Percentiles rank a stretch among this genome's conserved stretches.
These are phyloP conservation scores for Epinotia demarniana DNA, from an alignment of 2,888 invertebrate species.

Conservation along the genomic window DNA sequence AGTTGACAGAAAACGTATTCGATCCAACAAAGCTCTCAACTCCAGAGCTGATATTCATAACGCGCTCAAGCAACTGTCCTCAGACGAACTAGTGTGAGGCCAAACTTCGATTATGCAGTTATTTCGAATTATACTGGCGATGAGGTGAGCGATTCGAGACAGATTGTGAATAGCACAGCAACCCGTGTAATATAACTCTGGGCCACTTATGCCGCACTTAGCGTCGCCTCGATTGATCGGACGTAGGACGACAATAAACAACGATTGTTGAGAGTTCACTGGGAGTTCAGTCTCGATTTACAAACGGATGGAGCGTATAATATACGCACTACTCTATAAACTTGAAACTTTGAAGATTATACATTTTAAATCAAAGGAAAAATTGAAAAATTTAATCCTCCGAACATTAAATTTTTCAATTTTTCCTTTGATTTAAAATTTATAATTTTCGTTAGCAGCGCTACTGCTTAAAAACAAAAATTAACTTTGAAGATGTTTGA, in stretches of 20 bases:
- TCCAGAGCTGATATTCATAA: not conserved
- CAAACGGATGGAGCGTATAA: not conserved
- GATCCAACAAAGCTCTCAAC: not conserved
- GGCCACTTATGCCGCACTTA: slow-evolving; percentile 36
- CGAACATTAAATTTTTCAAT: too few species aligned
- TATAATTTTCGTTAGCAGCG: too few species aligned
- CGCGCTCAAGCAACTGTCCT: not conserved
- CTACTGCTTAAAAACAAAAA: too few species aligned
- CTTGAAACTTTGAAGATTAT: too few species aligned
- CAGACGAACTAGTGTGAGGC: not conserved
- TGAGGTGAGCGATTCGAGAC: not conserved
- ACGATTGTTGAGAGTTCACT: slow-evolving; percentile 34
- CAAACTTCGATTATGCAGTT: not conserved
- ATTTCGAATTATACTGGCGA: not conserved
- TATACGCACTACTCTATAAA: not conserved
- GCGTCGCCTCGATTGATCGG: slow-evolving; percentile 28
- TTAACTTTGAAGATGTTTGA: too few species aligned
- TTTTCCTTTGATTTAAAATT: too few species aligned
- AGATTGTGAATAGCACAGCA: not conserved
- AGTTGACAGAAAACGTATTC: slow-evolving; percentile 19
- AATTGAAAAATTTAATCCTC: too few species aligned
- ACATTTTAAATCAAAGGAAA: too few species aligned
- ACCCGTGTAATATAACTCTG: slow-evolving; percentile 25
- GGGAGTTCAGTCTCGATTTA: slow-evolving; percentile 11
- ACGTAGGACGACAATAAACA: slow-evolving; percentile 34